phyloP scores from a whole-genome alignment of 2,888 invertebrate species.

The Anthrax anthrax region DNA sequence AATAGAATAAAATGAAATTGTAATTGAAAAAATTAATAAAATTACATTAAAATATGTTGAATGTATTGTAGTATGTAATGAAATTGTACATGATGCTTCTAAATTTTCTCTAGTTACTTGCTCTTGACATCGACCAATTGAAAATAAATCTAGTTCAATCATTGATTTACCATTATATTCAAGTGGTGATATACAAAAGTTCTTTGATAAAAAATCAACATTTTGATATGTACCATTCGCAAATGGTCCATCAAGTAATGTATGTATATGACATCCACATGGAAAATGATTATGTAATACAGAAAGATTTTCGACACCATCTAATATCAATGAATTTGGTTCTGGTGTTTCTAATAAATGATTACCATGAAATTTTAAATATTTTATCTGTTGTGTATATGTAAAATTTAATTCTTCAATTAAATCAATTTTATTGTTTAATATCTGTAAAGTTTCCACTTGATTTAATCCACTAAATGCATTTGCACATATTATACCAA shows the following conservation, averaged over 20 bases:
- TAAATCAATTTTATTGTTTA: constrained; percentile 74
- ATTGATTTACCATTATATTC: constrained; percentile 67
- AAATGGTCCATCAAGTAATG: constrained; percentile 59
- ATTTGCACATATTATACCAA: constrained; percentile 56
- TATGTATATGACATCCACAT: constrained; percentile 72
- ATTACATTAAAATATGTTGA: background rate
- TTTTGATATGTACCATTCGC: constrained; percentile 47
- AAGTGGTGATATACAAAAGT: constrained; percentile 74
- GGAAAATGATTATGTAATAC: constrained; percentile 71
- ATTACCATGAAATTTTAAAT: constrained; percentile 64
- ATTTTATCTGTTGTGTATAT: constrained; percentile 53
- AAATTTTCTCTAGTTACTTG: constrained; percentile 51
- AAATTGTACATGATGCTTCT: constrained; percentile 35
- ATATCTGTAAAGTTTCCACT: constrained; percentile 57
- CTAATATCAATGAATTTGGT: constrained; percentile 49
- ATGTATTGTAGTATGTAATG: constrained; percentile 1
- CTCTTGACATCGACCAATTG: constrained; percentile 52
- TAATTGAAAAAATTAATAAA: background rate
- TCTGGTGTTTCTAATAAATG: constrained; percentile 66
- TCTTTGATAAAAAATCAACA: constrained; percentile 53
- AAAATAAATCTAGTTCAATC: constrained; percentile 48
- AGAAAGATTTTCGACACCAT: constrained; percentile 55
- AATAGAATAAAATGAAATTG: constrained; percentile 6
- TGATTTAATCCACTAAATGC: constrained; percentile 63
- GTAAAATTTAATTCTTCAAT: constrained; percentile 61